These are phyloP conservation scores for Dendrocincla fuliginosa DNA, from an alignment of 2,797 vertebrate species.

Conservation along the genomic window DNA sequence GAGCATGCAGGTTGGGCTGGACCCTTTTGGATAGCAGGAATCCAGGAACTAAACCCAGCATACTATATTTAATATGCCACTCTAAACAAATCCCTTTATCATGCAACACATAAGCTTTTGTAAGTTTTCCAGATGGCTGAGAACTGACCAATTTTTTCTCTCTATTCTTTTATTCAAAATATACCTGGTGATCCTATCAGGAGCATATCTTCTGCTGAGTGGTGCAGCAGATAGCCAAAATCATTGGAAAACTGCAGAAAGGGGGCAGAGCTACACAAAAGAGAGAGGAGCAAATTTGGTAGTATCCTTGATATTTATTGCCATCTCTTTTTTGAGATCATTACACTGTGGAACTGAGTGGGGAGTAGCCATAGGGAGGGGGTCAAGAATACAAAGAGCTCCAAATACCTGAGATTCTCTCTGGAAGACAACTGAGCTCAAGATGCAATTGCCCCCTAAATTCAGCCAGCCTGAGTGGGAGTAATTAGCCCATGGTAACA, in stretches of 20 bases:
- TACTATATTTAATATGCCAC: conserved; percentile 78
- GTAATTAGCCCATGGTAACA: not conserved
- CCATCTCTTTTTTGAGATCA: conserved; percentile 20
- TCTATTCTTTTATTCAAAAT: conserved; percentile 51
- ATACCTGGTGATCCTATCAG: conserved; percentile 62
- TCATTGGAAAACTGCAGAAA: conserved; percentile 65
- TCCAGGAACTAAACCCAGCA: conserved; percentile 61
- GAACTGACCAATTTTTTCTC: conserved; percentile 51
- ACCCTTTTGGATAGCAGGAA: conserved; percentile 29
- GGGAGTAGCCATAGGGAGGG: not conserved
- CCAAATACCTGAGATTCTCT: not conserved
- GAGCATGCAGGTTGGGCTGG: conserved; percentile 66
- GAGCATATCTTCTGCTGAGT: conserved; percentile 53
- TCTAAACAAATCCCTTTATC: conserved; percentile 68
- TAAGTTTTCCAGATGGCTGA: conserved; percentile 66
- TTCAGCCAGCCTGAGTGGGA: not conserved
- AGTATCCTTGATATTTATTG: conserved; percentile 38
- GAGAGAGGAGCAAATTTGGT: conserved; percentile 62
- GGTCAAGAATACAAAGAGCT: not conserved
- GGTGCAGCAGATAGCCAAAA: conserved; percentile 62
- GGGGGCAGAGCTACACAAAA: conserved; percentile 61
- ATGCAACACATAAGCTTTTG: conserved; percentile 36
- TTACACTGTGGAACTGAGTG: not conserved
- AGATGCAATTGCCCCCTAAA: not conserved
- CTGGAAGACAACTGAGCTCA: not conserved